A percentile compares a stretch with the other conserved stretches of the same genome.
Conservation (phyloP, 2,888 invertebrate species). For the Cryptosula pallasiana region DNA sequence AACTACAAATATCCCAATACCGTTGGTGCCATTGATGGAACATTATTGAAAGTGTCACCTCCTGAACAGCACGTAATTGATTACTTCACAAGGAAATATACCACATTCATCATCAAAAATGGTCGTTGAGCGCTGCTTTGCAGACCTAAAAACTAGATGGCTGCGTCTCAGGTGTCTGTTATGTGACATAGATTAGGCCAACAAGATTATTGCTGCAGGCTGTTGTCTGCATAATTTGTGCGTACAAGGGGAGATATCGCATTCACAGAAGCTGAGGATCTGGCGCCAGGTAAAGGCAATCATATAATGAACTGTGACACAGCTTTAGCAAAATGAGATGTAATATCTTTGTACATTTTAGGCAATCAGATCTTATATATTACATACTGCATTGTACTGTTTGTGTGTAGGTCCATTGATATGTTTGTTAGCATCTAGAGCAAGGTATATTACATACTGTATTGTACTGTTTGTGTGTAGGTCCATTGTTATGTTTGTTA, state of each 20-base stretch:
- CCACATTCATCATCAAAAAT: neutral
- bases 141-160: neutral
- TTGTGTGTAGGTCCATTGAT: too few relatives aligned
- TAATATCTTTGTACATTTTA: too few relatives aligned
- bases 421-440: too few relatives aligned
- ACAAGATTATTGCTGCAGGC: neutral
- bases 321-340: too few relatives aligned
- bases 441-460: too few relatives aligned
- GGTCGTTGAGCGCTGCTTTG: neutral
- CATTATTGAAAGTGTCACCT: neutral
- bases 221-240: slow-evolving; percentile 1
- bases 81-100: neutral
- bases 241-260: neutral
- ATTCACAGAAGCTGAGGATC: too few relatives aligned
- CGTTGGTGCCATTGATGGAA: neutral
- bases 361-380: too few relatives aligned
- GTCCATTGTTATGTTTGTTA: too few relatives aligned
- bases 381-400: too few relatives aligned
- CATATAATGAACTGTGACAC: too few relatives aligned
- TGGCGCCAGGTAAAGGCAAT: too few relatives aligned
- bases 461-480: too few relatives aligned
- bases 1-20: neutral
- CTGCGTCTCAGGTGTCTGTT: neutral
- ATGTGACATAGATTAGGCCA: neutral
- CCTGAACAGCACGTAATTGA: neutral